These are phyloP conservation scores for Cuculus canorus DNA, from an alignment of 2,797 vertebrate species.

Conservation along the genomic window DNA sequence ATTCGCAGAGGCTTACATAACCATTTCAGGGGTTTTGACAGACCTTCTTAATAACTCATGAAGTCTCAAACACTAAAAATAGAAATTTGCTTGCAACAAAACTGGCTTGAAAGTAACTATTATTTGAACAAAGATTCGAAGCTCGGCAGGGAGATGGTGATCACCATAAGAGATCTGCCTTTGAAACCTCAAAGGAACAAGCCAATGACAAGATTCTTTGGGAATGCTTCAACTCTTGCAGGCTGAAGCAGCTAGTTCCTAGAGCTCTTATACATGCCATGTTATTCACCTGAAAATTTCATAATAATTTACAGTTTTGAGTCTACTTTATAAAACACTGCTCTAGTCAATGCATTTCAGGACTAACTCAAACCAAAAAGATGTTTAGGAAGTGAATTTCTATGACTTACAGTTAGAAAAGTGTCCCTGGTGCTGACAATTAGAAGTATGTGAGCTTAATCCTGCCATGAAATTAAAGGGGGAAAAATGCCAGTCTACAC, in stretches of 20 bases:
- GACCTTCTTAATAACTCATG: background rate
- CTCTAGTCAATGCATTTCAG: rapidly evolving
- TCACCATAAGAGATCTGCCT: background rate
- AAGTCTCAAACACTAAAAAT: background rate
- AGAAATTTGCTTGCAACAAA: background rate
- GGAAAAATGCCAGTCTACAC: background rate
- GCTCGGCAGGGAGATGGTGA: background rate
- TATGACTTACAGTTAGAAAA: background rate
- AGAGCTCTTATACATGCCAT: background rate
- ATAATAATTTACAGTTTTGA: background rate
- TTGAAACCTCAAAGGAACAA: constrained; percentile 15
- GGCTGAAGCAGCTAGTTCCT: background rate
- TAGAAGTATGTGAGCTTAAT: background rate
- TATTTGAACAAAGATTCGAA: background rate
- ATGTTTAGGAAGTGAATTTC: background rate
- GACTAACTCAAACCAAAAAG: background rate
- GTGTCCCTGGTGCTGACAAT: background rate
- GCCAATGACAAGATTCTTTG: background rate
- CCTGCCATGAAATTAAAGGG: constrained; percentile 8
- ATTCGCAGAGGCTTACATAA: background rate
- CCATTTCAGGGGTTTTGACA: background rate
- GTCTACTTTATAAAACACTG: background rate
- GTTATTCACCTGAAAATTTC: background rate
- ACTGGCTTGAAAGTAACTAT: background rate
- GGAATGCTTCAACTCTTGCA: background rate